These are phyloP conservation scores for Jordanella pulchra DNA, from an alignment of 2,797 vertebrate species.

Conservation along the genomic window DNA sequence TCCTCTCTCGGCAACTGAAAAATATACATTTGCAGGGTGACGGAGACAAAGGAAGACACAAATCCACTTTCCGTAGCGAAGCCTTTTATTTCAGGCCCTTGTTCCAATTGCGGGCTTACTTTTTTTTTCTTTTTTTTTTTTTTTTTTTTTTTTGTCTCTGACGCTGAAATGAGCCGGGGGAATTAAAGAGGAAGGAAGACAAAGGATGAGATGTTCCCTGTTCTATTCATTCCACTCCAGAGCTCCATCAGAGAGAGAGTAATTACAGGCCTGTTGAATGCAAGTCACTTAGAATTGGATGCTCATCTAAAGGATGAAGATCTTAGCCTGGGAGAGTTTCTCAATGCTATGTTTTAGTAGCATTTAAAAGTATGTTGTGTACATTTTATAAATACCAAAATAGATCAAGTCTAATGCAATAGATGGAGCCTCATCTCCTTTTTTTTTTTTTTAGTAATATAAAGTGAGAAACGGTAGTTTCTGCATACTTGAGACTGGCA, in stretches of 20 bases:
- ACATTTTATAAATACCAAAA: not conserved
- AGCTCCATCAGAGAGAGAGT: conserved; percentile 49
- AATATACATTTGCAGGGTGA: conserved; percentile 41
- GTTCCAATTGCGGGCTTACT: conserved; percentile 35
- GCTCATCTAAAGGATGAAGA: conserved; percentile 26
- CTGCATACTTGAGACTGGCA: conserved; percentile 15
- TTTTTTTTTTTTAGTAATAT: conserved; percentile 26
- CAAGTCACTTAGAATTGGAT: conserved; percentile 31
- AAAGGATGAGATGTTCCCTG: conserved; percentile 58
- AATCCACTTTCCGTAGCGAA: conserved; percentile 37
- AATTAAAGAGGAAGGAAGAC: conserved; percentile 59
- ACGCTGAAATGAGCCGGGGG: conserved; percentile 43
- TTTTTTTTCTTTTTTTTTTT: conserved; percentile 41
- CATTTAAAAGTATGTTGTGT: not conserved
- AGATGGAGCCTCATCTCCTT: conserved; percentile 2
- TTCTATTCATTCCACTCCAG: conserved; percentile 53
- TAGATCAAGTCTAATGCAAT: not conserved
- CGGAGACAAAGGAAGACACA: conserved; percentile 40
- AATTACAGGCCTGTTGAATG: conserved; percentile 62
- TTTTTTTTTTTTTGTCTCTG: conserved; percentile 28
- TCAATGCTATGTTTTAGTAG: conserved; percentile 3
- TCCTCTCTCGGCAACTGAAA: conserved; percentile 30
- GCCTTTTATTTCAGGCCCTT: conserved; percentile 52
- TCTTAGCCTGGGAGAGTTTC: conserved; percentile 18
- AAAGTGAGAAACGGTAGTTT: not conserved